Evolutionary conservation across 2,113 vertebrate species (phyloP).

Genomic region (Apeltes quadracus): DNA sequence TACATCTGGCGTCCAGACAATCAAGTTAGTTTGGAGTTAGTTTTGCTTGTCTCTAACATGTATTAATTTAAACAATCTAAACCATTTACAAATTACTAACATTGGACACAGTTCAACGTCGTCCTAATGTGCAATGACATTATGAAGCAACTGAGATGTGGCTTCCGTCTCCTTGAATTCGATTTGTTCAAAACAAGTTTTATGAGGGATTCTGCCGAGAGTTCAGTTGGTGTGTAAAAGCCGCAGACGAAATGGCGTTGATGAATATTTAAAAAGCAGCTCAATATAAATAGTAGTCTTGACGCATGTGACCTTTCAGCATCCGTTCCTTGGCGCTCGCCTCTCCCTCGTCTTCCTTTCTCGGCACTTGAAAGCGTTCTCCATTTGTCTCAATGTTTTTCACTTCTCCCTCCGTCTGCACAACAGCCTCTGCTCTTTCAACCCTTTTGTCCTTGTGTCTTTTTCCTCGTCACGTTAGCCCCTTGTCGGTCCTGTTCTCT

Average conservation of each 20-base stretch:
- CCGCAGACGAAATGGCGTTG: conserved; percentile 24
- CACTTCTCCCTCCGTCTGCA: conserved; percentile 14
- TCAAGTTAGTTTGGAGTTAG: background rate
- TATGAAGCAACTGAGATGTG: background rate
- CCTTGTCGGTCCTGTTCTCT: conserved; percentile 93
- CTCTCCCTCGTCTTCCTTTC: conserved; percentile 25
- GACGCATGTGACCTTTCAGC: conserved; percentile 30
- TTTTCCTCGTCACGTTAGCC: conserved; percentile 82
- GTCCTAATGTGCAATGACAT: background rate
- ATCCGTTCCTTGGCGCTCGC: conserved; percentile 9
- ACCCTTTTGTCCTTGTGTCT: conserved; percentile 58
- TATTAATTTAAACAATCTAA: background rate
- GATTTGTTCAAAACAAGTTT: background rate
- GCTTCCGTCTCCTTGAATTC: background rate
- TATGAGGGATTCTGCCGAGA: background rate
- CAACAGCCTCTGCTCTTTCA: conserved; percentile 19
- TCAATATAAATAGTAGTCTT: background rate
- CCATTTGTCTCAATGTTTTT: conserved; percentile 34
- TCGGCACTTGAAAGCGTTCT: conserved; percentile 27
- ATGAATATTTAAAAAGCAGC: conserved; percentile 20
- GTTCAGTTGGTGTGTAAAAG: conserved; percentile 4
- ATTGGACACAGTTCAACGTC: background rate
- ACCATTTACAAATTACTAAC: background rate
- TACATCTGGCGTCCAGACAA: background rate
- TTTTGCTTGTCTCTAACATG: conserved; percentile 16